Base-by-base conservation (phyloP, 2,113 vertebrate genomes). In the Atrichornis clamosus region DNA sequence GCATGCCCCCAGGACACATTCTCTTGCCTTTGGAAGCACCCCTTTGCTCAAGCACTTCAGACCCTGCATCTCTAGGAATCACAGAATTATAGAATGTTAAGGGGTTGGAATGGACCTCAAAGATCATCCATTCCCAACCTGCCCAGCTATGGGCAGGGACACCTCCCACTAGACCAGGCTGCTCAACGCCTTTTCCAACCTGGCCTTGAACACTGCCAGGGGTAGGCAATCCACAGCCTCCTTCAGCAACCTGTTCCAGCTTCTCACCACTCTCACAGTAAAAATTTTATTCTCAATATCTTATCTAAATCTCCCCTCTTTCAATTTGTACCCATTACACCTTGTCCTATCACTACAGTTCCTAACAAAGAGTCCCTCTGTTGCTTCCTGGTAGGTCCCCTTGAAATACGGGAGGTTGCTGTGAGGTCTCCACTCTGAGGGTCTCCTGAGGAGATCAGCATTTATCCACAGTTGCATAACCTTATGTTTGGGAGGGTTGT, bases 401-500 rank as follows among this genome's bases (percentile, higher is more conserved):
- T 47, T 24, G 19, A 55, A n/a, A 14, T 16, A 4, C 30, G 15
- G 21, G 19, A 50, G 27, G 68, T 11, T 58, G 32, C 37, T 37
- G 0, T 8, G 37, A 73, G 67, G 50, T 55, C 5, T n/a, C 15
- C 10, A 6, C 56, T 46, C 47, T 14, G 33, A 60, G 23, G 19
- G 15, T 70, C n/a, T 55, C 65, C 65, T 17, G 41, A 41, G 8
- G 23, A 37, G n/a, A 79, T 28, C 14, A 19, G 15, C 7, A 20
- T 28, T 69, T 56, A 35, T 17, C 17, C 30, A 17, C 75, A 32
- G 24, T 7, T 16, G 7, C 28, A 6, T 3, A 10, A 37, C 44
- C 19, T 39, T 9, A 6, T 0, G 2, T 22, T 13, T 28, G 47
- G 55, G 42, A 1, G 5, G 2, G 3, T 9, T n/a, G 33, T 17